Evolutionary conservation across 2,888 invertebrate genomes (phyloP), one percentile per base, ranked within the genome.

Genomic region (Spisula subtruncata): DNA sequence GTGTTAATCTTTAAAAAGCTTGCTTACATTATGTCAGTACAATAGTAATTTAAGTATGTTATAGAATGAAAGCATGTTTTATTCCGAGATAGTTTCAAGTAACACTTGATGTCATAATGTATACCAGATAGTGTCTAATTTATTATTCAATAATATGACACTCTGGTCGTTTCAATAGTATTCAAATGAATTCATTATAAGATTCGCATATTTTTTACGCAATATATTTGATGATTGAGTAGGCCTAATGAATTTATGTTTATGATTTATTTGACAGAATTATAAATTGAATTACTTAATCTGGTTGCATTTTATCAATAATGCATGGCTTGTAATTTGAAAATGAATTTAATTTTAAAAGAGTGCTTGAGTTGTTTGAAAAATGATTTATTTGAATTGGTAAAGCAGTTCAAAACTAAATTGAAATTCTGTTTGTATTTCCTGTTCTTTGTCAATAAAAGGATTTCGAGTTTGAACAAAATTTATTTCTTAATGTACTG

Each of bases 131-230:
- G 20, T 66, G 6, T 25, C 8, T 66, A 25, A 66, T 66, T 66
- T 66, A 66, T 66, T 66, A 66, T 25, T 10, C 25, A n/a, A 66
- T 25, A 66, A 66, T 66, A 0, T 66, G 60, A 35, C 75, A 75
- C 32, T 18, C 5, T 12, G 4, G 75, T 16, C 32, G 32, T 75
- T 75, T 75, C 32, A 75, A 75, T 32, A 75, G 75, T 75, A 29
- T 75, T 75, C 32, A 75, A 16, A 32, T 35, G 35, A 25, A 75
- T 75, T 75, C 29, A 75, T 75, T 18, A 75, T 75, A 75, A 75
- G 18, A 5, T 75, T 32, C 14, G 18, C 35, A 35, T 75, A 32
- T 75, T 32, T 71, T 75, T 75, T 4, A 35, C 12, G 35, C 32
- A 75, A 32, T 75, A 75, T 32, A 75, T 75, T 41, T 18, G 35